Percentiles rank a stretch among this genome's conserved stretches.
Evolutionary conservation across 2,113 vertebrate species (phyloP).

Genomic region (Lasiurus cinereus): DNA sequence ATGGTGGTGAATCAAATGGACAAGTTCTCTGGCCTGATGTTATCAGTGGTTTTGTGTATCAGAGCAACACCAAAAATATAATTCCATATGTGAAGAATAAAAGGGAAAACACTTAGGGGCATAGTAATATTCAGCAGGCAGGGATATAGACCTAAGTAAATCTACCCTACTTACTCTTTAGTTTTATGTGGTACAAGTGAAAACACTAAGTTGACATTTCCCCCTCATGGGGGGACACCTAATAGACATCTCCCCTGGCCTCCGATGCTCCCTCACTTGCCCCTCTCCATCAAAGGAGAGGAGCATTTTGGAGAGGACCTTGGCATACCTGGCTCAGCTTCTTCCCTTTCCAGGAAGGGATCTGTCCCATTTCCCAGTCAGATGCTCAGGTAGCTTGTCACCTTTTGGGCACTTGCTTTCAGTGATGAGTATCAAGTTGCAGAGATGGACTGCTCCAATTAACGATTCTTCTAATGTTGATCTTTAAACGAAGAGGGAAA

Average conservation of each 20-base stretch:
- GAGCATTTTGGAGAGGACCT: background rate
- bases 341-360: background rate
- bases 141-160: background rate
- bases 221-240: background rate
- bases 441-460: background rate
- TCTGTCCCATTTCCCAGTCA: background rate
- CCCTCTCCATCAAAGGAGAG: background rate
- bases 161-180: background rate
- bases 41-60: background rate
- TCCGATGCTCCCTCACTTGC: background rate
- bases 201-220: background rate
- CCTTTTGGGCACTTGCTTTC: background rate
- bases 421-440: background rate
- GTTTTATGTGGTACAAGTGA: background rate
- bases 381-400: background rate
- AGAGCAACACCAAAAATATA: background rate
- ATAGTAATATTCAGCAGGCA: background rate
- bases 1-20: background rate
- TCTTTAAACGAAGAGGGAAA: background rate
- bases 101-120: background rate
- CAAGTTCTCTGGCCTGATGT: background rate
- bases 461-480: background rate
- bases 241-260: background rate
- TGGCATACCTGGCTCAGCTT: background rate
- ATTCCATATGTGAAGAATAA: background rate